Evolutionary conservation across 2,113 vertebrate genomes (phyloP).

Genomic region (Onychostruthus taczanowskii): DNA sequence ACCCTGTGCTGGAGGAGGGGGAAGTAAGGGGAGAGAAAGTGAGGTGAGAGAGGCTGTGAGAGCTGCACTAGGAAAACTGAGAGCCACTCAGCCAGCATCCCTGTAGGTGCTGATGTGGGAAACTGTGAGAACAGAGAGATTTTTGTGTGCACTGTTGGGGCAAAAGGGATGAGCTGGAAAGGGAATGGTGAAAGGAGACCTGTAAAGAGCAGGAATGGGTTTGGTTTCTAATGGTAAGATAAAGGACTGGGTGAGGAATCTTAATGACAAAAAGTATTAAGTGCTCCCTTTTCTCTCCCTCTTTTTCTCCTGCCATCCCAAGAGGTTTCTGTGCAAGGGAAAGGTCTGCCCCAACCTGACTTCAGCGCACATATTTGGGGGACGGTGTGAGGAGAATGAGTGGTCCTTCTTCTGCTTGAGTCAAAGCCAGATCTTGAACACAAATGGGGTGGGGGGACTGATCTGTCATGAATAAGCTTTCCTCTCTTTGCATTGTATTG

Average conservation of each 20-base stretch:
- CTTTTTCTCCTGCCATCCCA: background rate
- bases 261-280: background rate
- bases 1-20: background rate
- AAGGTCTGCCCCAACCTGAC: background rate
- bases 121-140: fast-evolving
- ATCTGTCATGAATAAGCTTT: background rate
- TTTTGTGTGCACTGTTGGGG: background rate
- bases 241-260: background rate
- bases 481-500: background rate
- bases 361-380: background rate
- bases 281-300: background rate
- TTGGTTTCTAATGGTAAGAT: background rate
- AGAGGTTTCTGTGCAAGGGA: background rate
- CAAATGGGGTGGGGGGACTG: background rate
- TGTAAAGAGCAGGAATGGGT: background rate
- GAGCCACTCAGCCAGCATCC: background rate
- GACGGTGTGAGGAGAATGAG: background rate
- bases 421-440: background rate
- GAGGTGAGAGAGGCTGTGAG: background rate
- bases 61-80: background rate
- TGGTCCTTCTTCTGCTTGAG: background rate
- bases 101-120: background rate
- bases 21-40: background rate
- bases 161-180: background rate
- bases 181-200: background rate